A percentile compares a stretch with the other conserved stretches of the same genome.
phyloP scores from a whole-genome alignment of 1,140 invertebrate species.

The Panagrolaimus sp. region DNA sequence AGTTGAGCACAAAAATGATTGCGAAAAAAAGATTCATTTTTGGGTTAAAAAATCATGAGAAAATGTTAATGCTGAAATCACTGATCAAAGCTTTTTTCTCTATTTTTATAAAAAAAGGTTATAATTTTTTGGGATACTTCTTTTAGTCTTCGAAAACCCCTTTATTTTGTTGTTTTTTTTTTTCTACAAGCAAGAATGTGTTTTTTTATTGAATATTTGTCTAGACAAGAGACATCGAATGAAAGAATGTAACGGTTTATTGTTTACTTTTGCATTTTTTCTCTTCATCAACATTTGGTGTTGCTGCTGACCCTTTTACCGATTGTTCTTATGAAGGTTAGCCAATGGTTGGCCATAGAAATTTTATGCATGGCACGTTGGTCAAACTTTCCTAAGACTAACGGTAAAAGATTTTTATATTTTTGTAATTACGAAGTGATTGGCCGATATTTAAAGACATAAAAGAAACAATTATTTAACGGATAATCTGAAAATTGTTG shows the following conservation, averaged over 20 bases:
- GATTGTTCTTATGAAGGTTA: constrained; percentile 7
- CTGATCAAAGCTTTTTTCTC: background rate
- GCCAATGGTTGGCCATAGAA: constrained; percentile 14
- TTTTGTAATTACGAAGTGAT: too few relatives aligned
- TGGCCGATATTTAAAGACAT: too few relatives aligned
- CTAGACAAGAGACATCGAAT: background rate
- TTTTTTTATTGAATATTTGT: background rate
- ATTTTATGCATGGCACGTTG: constrained; percentile 11
- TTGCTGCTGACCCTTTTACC: background rate
- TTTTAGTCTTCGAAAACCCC: too few relatives aligned
- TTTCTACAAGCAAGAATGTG: background rate
- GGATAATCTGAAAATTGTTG: too few relatives aligned
- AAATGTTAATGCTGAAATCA: background rate
- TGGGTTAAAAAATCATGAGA: background rate
- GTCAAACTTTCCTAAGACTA: constrained; percentile 7
- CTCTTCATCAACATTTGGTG: background rate
- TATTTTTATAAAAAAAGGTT: background rate
- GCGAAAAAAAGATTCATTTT: too few relatives aligned
- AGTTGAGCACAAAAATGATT: background rate
- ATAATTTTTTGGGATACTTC: too few relatives aligned
- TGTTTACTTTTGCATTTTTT: background rate
- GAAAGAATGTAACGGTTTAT: background rate
- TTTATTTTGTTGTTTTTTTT: too few relatives aligned
- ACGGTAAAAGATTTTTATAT: too few relatives aligned
- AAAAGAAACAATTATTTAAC: too few relatives aligned